Evolutionary conservation across 2,888 invertebrate genomes (phyloP), one percentile per base, ranked within the genome.

Genomic region (Acleris sparsana): DNA sequence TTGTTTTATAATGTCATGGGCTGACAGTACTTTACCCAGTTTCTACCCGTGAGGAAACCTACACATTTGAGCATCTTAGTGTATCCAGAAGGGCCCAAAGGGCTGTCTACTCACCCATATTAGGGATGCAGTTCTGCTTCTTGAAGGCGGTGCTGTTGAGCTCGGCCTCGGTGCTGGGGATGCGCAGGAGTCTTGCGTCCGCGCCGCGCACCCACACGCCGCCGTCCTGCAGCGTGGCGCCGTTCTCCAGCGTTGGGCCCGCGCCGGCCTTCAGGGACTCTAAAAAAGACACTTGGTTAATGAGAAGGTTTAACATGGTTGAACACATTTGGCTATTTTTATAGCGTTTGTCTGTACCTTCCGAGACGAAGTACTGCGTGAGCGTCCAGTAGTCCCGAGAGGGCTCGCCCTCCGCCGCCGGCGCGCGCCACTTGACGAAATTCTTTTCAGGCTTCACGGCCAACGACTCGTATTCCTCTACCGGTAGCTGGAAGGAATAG

Each of bases 201-300:
- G 78, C 79, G 0, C 87, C 90, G 6, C 77, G 79, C 22, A 92
- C 87, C 91, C 91, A 93, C 3, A 93, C 87, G 2, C 90, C 93
- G 11, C 87, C 88, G 64, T 91, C 91, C 74, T 93, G 92, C 2
- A 93, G 74, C 0, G 92, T 92, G 1, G 86, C 89, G 0, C 90
- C 91, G 63, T 89, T 89, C 64, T 88, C 87, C 17, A 84, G 74
- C 52, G 83, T 82, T 0, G 92, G 91, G 1, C 91, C 92, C 0
- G 89, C 87, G 0, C 87, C 89, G 1, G 86, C 84, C 71, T 87
- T 87, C 18, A 89, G 67, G 0, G 89, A 88, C 67, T 90, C 90
- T 90, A 68, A 6, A n/a, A 43, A 9, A 25, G 25, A 29, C 29
- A 33, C 33, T 33, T 33, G 33, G 9, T 33, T 33, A 33, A 9